Conservation (phyloP, 2,113 vertebrate genomes). For the Taxidea taxus region DNA sequence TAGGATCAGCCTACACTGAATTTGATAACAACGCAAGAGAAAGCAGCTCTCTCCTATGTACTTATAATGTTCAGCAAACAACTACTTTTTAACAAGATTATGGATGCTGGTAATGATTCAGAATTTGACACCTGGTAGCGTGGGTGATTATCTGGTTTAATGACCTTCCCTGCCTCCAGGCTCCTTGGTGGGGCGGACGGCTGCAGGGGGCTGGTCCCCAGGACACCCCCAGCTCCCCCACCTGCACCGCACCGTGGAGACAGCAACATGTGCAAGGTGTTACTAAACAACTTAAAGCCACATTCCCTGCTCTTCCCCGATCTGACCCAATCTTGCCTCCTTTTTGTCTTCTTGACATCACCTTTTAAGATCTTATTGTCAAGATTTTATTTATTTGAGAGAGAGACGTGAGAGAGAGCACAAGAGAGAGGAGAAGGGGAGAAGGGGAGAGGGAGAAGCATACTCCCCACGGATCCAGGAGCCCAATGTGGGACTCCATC, state of each 20-base stretch:
- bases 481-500: too few species aligned
- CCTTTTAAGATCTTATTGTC: background rate
- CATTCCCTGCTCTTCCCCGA: rapidly evolving
- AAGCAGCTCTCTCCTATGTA: background rate
- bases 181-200: background rate
- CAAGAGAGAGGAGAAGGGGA: too few species aligned
- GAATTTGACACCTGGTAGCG: rapidly evolving
- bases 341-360: background rate
- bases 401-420: too few species aligned
- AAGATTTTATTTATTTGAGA: too few species aligned
- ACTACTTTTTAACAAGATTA: background rate
- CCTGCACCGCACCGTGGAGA: rapidly evolving
- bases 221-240: rapidly evolving
- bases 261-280: rapidly evolving
- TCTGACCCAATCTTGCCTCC: background rate
- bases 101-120: rapidly evolving
- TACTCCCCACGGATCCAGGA: too few species aligned
- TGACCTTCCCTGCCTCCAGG: rapidly evolving
- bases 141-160: too few species aligned
- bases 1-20: background rate
- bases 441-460: too few species aligned
- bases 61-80: background rate
- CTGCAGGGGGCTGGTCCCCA: background rate
- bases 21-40: background rate
- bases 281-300: rapidly evolving